Conservation (phyloP, 2,888 invertebrate species). For the Rhamnusium bicolor region DNA sequence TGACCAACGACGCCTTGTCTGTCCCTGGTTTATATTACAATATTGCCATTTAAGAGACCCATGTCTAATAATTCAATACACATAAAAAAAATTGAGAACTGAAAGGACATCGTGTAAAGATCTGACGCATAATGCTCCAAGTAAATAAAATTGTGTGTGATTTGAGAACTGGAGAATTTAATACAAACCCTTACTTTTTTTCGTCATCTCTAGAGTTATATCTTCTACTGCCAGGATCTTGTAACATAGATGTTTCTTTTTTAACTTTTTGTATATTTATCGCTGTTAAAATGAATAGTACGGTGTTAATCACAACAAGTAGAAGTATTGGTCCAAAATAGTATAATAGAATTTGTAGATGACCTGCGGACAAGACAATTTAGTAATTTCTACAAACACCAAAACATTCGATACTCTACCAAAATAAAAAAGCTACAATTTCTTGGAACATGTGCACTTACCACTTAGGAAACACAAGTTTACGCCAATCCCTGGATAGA, state of each 20-base stretch:
- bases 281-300: not conserved
- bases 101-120: no score
- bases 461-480: constrained; percentile 1
- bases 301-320: not conserved
- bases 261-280: not conserved
- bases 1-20: no score
- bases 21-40: no score
- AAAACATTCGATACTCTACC: no score
- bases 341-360: not conserved
- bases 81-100: no score
- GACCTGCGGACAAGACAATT: not conserved
- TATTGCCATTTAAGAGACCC: no score
- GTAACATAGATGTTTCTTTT: not conserved
- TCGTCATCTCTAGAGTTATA: not conserved
- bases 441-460: no score
- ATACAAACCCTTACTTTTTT: constrained; percentile 14
- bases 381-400: not conserved
- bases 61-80: no score
- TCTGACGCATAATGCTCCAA: no score
- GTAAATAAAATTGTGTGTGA: no score
- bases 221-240: not conserved
- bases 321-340: constrained; percentile 9
- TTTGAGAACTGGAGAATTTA: no score
- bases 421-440: no score
- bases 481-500: not conserved